Conservation (phyloP, 1,140 invertebrate genomes). For the Prorops nasuta region DNA sequence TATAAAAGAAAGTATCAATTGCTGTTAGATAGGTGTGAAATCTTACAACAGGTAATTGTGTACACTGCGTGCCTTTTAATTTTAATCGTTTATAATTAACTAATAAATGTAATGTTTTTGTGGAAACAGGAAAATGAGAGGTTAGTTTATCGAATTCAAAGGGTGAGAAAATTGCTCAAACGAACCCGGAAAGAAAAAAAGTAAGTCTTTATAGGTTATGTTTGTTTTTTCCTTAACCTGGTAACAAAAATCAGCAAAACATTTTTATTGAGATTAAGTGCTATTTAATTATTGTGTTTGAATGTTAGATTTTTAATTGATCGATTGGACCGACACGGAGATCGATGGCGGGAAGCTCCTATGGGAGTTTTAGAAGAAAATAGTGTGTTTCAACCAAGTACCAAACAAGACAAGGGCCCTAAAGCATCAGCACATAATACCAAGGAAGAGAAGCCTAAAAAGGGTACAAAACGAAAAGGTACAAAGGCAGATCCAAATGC, state of each 20-base stretch:
- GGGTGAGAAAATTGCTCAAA: conserved; percentile 49
- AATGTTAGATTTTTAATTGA: conserved; percentile 50
- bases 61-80: neutral
- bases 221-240: too few relatives aligned
- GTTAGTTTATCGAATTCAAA: conserved; percentile 54
- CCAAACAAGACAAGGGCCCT: conserved; percentile 43
- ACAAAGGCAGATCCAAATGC: conserved; percentile 69
- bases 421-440: conserved; percentile 35
- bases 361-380: conserved; percentile 55
- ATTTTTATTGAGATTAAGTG: neutral
- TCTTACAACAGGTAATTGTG: conserved; percentile 50
- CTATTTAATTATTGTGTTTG: conserved; percentile 7
- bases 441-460: conserved; percentile 52
- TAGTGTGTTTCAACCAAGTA: conserved; percentile 42
- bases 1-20: conserved; percentile 54
- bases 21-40: conserved; percentile 50
- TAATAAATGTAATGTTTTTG: conserved; percentile 3
- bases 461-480: conserved; percentile 51
- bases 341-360: conserved; percentile 52
- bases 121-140: conserved; percentile 53
- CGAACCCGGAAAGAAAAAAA: conserved; percentile 54
- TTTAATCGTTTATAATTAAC: neutral
- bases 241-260: too few relatives aligned
- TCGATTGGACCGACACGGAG: conserved; percentile 54
- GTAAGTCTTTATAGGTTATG: conserved; percentile 47